Conservation (phyloP, 1,140 invertebrate species). For the Oreohelix idahoensis region DNA sequence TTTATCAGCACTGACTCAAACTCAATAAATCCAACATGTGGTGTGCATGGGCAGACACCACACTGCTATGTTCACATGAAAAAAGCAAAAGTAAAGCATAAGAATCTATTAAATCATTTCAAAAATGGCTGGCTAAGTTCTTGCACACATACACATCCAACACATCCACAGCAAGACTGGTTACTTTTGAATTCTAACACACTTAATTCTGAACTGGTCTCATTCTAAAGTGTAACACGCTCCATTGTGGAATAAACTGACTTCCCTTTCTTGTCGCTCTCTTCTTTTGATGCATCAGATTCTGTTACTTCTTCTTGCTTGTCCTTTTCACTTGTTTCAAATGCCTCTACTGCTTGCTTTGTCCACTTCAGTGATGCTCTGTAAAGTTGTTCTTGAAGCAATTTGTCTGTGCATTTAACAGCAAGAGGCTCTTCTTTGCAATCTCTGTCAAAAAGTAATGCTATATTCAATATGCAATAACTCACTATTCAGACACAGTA, state of each 20-base stretch:
- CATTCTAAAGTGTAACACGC: constrained; percentile 7
- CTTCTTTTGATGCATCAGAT: background rate
- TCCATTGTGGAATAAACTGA: background rate
- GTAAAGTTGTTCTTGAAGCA: constrained; percentile 53
- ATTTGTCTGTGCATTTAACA: constrained; percentile 43
- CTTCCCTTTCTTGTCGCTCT: background rate
- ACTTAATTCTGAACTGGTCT: background rate
- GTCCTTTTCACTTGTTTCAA: background rate
- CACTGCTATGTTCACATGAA: no score
- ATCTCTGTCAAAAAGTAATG: constrained; percentile 51
- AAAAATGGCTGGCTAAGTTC: no score
- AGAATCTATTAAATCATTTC: no score
- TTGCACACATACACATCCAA: no score
- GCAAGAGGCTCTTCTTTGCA: constrained; percentile 46
- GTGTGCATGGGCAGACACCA: no score
- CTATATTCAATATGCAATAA: no score
- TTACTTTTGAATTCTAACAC: no score
- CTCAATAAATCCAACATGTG: no score
- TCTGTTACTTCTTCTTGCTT: constrained; percentile 17
- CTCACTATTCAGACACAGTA: no score
- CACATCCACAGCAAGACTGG: no score
- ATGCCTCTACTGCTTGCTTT: background rate
- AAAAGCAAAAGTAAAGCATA: no score
- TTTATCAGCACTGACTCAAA: no score
- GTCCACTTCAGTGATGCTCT: constrained; percentile 55